Evolutionary conservation across 2,797 vertebrate species (phyloP).

Genomic region (Gymnoscopelus microlampas): DNA sequence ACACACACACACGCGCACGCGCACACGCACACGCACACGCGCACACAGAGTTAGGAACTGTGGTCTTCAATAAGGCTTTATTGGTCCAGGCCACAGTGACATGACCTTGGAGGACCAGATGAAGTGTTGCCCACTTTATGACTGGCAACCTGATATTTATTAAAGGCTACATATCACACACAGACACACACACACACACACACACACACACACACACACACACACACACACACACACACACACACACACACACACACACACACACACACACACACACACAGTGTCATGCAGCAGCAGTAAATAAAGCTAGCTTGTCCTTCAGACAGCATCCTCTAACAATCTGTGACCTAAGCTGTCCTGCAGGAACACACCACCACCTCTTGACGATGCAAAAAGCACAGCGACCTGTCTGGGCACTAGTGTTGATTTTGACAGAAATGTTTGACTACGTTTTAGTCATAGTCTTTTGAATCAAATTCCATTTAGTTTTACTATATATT

Average conservation of each 20-base stretch:
- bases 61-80: conserved; percentile 30
- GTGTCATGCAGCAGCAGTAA: background rate
- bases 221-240: background rate
- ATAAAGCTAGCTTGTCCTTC: background rate
- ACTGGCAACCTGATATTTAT: conserved; percentile 27
- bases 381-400: too few relatives aligned
- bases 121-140: conserved; percentile 13
- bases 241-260: background rate
- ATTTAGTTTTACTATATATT: too few relatives aligned
- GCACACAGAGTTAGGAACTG: background rate
- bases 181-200: background rate
- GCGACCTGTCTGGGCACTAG: too few relatives aligned
- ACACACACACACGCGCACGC: background rate
- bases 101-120: conserved; percentile 10
- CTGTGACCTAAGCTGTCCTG: background rate
- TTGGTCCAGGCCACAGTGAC: conserved; percentile 1
- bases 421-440: too few relatives aligned
- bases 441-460: too few relatives aligned
- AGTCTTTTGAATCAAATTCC: too few relatives aligned
- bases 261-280: background rate
- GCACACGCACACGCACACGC: background rate
- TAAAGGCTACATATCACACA: conserved; percentile 16
- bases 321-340: background rate
- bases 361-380: too few relatives aligned
- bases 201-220: background rate